These are phyloP conservation scores for Eretmocerus hayati DNA, from an alignment of 2,888 invertebrate species.

Conservation along the genomic window DNA sequence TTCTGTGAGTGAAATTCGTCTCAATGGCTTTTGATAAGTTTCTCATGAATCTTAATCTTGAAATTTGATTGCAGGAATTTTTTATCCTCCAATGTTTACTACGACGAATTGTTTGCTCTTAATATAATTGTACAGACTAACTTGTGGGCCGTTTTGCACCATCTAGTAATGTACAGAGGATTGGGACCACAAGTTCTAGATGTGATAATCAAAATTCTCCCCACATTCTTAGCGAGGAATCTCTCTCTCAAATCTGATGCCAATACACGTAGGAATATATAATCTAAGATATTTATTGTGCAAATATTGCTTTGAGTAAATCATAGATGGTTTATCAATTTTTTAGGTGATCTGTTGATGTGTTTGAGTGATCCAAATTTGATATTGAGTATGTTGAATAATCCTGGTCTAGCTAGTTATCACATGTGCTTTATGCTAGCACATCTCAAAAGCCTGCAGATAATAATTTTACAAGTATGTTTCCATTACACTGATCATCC, in stretches of 20 bases:
- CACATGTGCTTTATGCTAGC: constrained; percentile 51
- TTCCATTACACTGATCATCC: no score
- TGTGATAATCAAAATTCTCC: constrained; percentile 50
- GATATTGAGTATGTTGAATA: constrained; percentile 48
- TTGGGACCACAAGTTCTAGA: constrained; percentile 54
- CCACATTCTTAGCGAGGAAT: constrained; percentile 12
- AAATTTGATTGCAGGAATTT: constrained; percentile 47
- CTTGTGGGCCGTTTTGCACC: constrained; percentile 55
- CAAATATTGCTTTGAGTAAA: no score
- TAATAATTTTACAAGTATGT: constrained; percentile 52
- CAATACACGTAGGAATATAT: constrained; percentile 15
- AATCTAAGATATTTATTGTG: background rate
- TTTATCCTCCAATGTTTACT: constrained; percentile 56
- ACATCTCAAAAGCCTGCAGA: constrained; percentile 51
- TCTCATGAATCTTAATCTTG: background rate
- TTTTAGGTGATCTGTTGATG: constrained; percentile 50
- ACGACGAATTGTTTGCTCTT: constrained; percentile 59
- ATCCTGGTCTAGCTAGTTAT: constrained; percentile 44
- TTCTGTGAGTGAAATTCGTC: constrained; percentile 46
- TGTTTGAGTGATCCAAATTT: constrained; percentile 45
- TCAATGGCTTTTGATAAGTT: background rate
- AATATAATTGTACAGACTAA: constrained; percentile 58
- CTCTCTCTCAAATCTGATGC: background rate
- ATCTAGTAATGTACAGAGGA: constrained; percentile 51
- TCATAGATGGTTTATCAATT: no score